Base-by-base conservation (phyloP, 2,888 invertebrate species). In the Nebria brevicollis region DNA sequence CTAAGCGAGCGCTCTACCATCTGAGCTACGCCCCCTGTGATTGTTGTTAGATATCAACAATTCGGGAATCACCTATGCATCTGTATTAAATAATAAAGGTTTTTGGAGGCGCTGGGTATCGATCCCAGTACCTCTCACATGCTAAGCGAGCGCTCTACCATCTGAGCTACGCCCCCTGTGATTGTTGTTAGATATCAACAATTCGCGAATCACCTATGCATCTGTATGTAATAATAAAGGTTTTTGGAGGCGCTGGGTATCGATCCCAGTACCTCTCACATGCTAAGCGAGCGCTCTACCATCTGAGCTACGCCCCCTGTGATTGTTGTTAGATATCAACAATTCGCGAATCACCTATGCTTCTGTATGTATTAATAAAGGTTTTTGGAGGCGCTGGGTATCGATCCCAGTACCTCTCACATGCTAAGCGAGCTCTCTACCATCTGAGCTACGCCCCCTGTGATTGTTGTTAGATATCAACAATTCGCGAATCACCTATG, bases 381-480 rank as follows among this genome's bases (percentile, higher is more conserved):
- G 20, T 20, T 20, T 20, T 54, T 88, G 88, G 88, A 88, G 88
- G 88, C 88, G 88, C 88, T 87, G 88, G 88, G 88, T 84, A 90
- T 91, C 90, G 91, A 91, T 90, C 91, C 90, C 90, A 89, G 90
- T 90, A 90, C 90, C 90, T 91, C 90, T 90, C 90, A 89, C 90
- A 90, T 90, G 90, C 90, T 90, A 90, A 90, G 89, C 90, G 90
- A 90, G 90, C 90, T 90, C 90, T 90, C 90, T 90, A 90, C 90
- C 90, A 90, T 90, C 89, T 90, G 90, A 90, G 90, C 90, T 90
- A 90, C 90, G 86, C 86, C 86, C 86, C 84, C 81, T 43, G 72
- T 66, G 26, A 66, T 54, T 54, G 54, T 54, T 54, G 54, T 8
- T 54, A 54, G 54, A 3, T 54, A 6, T 13, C 13, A 54, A 13